Conservation (phyloP, 2,888 invertebrate species). For the Orthonychiurus folsomi region DNA sequence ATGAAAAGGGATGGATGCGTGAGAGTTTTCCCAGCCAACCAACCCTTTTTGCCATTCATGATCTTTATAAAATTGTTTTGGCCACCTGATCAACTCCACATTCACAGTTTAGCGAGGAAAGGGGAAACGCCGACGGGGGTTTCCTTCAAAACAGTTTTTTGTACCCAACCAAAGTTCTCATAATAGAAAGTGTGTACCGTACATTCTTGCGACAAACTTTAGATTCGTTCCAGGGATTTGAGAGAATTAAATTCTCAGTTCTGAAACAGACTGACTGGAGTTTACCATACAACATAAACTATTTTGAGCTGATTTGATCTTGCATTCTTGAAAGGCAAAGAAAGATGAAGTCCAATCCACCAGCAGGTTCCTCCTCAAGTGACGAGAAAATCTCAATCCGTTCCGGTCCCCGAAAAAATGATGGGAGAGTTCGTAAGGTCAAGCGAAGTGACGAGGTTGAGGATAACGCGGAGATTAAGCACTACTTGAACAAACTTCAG, state of each 20-base stretch:
- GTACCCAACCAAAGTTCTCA: too few relatives aligned
- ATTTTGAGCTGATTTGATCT: background rate
- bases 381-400: background rate
- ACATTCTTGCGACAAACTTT: too few relatives aligned
- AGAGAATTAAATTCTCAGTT: too few relatives aligned
- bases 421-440: slow-evolving; percentile 50
- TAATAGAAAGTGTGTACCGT: too few relatives aligned
- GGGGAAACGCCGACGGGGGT: too few relatives aligned
- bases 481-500: slow-evolving; percentile 82
- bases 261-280: too few relatives aligned
- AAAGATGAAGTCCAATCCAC: background rate
- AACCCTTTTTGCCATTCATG: too few relatives aligned
- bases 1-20: background rate
- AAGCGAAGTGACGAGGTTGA: slow-evolving; percentile 63
- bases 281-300: too few relatives aligned
- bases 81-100: background rate
- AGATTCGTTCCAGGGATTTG: too few relatives aligned
- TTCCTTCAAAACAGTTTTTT: too few relatives aligned
- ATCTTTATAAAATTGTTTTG: background rate
- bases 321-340: background rate
- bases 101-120: background rate
- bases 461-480: slow-evolving; percentile 89
- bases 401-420: slow-evolving; percentile 14
- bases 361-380: background rate
- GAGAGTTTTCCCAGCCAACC: too few relatives aligned